A percentile compares a stretch with the other conserved stretches of the same genome.
Conservation (phyloP, 1,140 invertebrate genomes). For the Drosophila watanabei region DNA sequence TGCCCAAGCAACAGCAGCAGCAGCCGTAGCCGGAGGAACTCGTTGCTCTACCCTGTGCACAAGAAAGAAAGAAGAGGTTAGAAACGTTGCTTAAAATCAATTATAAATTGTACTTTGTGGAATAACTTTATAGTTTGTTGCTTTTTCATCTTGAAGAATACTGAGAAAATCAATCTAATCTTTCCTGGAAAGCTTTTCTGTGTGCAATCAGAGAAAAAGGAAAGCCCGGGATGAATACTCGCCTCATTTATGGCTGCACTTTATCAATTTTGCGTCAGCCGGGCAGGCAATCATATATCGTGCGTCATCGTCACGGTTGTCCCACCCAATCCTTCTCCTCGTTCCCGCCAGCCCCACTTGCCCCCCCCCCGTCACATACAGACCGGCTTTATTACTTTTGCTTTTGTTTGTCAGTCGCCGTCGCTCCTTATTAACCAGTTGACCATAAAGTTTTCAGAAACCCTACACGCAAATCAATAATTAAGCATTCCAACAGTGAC, state of each 20-base stretch:
- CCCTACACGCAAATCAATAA: conserved; percentile 63
- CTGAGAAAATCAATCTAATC: neutral
- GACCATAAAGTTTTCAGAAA: conserved; percentile 64
- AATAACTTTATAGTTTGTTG: neutral
- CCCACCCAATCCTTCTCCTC: conserved; percentile 16
- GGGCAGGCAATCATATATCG: conserved; percentile 38
- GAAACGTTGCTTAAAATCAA: neutral
- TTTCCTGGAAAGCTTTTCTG: conserved; percentile 4
- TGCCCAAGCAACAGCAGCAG: conserved; percentile 69
- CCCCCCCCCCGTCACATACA: conserved; percentile 4
- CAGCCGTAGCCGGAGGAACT: conserved; percentile 63
- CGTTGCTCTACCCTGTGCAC: conserved; percentile 63
- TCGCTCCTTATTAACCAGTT: conserved; percentile 63
- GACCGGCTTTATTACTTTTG: conserved; percentile 53
- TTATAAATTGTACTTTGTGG: neutral
- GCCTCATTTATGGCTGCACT: conserved; percentile 63
- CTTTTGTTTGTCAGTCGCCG: conserved; percentile 38
- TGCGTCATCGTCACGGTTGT: conserved; percentile 57
- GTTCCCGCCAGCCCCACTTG: neutral
- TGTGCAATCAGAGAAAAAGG: conserved; percentile 4
- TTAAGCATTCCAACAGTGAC: conserved; percentile 48
- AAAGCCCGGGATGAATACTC: conserved; percentile 20
- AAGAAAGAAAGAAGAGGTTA: neutral
- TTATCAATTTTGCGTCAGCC: conserved; percentile 71
- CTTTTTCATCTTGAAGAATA: neutral